Base-by-base conservation (phyloP, 64 coral and sea anemone species). In the Montipora cactus region DNA sequence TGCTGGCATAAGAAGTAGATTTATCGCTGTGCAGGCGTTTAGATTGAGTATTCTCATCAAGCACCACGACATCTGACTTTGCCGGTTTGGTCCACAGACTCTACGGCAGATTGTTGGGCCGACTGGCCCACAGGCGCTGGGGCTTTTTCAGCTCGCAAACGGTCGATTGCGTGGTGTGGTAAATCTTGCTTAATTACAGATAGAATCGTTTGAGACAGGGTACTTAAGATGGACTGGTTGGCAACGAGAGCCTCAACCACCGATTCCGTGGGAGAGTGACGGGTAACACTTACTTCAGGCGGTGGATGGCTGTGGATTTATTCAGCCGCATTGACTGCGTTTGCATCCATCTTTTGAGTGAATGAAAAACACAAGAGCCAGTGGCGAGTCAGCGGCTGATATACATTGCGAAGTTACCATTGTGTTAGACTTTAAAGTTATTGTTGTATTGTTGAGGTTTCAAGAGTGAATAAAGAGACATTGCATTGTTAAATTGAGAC, bases 81-180 rank as follows among this genome's bases (percentile, higher is more conserved):
- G 1, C 28, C 28, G 28, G 76, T 94, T 89, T 89, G 93, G 93
- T 94, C 82, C 70, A 93, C 47, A 77, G 80, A 93, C 71, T 50
- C 91, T 64, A 23, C 22, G 22, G 22, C 22, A 23, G 22, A 23
- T 23, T 23, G 22, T 23, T 23, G 22, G 22, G 22, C 22, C 22
- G 22, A 23, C 22, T 23, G 22, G 22, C 22, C 85, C 84, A 94
- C 45, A 75, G 84, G 78, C 77, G 22, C 22, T 23, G 22, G 22
- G 22, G 22, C 22, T 25, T 72, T 80, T 13, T 89, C 44, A 44
- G 72, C 15, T 45, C 46, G 18, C 53, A 13, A 51, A 64, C 12
- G 7, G 15, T 45, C 67, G 71, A 14, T 52, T 13, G 46, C 5
- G 21, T 68, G 50, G 70, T 28, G 68, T 19, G 13, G 75, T 25